Percentiles rank a stretch among this genome's conserved stretches.
phyloP scores from a whole-genome alignment of 2,797 vertebrate genomes.

The Rhynchotus rufescens region DNA sequence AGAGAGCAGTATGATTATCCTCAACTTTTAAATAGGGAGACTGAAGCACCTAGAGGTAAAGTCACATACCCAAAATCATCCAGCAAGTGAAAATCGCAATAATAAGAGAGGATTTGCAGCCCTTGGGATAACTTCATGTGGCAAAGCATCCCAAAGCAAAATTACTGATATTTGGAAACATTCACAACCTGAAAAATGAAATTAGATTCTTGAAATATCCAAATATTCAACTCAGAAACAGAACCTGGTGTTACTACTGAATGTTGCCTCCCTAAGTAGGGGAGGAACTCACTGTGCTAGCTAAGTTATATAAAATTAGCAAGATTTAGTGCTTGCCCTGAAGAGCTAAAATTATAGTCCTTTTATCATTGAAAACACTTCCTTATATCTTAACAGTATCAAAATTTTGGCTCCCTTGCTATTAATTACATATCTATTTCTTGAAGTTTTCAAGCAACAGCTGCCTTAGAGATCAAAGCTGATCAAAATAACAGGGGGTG shows the following conservation, averaged over 20 bases:
- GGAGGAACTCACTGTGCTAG: neutral
- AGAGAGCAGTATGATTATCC: neutral
- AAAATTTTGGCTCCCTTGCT: neutral
- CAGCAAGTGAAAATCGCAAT: neutral
- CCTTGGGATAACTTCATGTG: neutral
- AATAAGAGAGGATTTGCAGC: neutral
- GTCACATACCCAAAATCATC: neutral
- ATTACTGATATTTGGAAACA: neutral
- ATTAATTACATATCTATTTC: neutral
- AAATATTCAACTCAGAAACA: neutral
- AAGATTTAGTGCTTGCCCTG: neutral
- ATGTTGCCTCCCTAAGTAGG: neutral
- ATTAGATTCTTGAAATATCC: neutral
- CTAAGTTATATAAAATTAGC: neutral
- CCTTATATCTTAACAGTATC: neutral
- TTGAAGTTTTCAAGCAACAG: slow-evolving; percentile 5
- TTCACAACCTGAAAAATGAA: neutral
- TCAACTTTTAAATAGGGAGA: neutral
- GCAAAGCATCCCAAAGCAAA: neutral
- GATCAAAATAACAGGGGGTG: neutral
- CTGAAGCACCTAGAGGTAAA: neutral
- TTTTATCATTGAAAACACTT: neutral
- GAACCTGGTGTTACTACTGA: neutral
- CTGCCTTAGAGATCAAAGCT: slow-evolving; percentile 24
- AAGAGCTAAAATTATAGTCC: neutral